Percentiles rank a stretch among this genome's conserved stretches.
Conservation (phyloP, 2,888 invertebrate genomes). For the Polylopha cassiicola region DNA sequence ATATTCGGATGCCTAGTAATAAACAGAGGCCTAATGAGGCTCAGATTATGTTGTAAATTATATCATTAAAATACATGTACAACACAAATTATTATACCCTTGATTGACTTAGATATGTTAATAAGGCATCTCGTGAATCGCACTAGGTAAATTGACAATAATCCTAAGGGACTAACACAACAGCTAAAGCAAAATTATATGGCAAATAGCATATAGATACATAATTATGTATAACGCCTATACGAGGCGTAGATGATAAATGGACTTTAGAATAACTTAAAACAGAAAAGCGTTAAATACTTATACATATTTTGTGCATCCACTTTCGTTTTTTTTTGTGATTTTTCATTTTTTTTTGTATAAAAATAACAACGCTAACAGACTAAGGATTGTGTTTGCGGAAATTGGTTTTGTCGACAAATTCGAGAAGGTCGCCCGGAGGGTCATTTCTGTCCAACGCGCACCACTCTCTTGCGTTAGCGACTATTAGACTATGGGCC, state of each 20-base stretch:
- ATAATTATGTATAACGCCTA: conserved; percentile 42
- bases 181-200: conserved; percentile 73
- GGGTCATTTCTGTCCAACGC: conserved; percentile 45
- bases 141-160: conserved; percentile 68
- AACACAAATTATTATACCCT: conserved; percentile 57
- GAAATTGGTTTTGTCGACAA: conserved; percentile 47
- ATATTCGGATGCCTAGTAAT: conserved; percentile 13
- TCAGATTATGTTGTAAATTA: conserved; percentile 25
- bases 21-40: conserved; percentile 7
- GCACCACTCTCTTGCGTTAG: conserved; percentile 71
- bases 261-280: conserved; percentile 46
- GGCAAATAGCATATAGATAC: conserved; percentile 51
- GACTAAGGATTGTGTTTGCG: conserved; percentile 52
- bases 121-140: conserved; percentile 77
- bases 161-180: conserved; percentile 68
- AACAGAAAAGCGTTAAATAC: conserved; percentile 59
- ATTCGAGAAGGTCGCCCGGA: conserved; percentile 51
- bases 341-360: conserved; percentile 58
- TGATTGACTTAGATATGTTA: conserved; percentile 77
- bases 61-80: conserved; percentile 43
- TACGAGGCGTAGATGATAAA: conserved; percentile 38
- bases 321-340: conserved; percentile 61
- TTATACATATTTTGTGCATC: conserved; percentile 64
- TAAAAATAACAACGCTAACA: conserved; percentile 53
- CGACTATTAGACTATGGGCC: too few relatives aligned